Conservation (phyloP, 2,888 invertebrate species). For the Muscina levida region DNA sequence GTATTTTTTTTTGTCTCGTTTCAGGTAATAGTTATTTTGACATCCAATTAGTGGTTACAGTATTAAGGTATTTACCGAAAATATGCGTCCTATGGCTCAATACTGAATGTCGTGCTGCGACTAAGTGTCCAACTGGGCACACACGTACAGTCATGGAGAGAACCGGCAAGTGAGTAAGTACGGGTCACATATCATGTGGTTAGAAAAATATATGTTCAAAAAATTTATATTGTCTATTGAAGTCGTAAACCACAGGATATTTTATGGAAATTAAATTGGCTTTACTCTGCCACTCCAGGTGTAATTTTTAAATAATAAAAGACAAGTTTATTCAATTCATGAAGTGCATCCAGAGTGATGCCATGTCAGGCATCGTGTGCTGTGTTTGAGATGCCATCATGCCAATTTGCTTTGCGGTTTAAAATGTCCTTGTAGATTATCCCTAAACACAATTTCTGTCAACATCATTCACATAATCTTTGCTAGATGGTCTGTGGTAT, state of each 20-base stretch:
- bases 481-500: slow-evolving; percentile 43
- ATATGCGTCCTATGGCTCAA: background rate
- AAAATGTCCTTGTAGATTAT: slow-evolving; percentile 32
- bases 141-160: background rate
- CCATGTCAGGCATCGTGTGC: background rate
- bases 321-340: background rate
- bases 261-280: slow-evolving; percentile 35
- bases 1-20: slow-evolving; percentile 35
- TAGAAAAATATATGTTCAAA: slow-evolving; percentile 28
- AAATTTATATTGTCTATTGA: slow-evolving; percentile 26
- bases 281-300: slow-evolving; percentile 6
- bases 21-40: slow-evolving; percentile 48
- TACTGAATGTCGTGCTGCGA: background rate
- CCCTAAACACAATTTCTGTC: slow-evolving; percentile 26
- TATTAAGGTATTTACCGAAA: slow-evolving; percentile 11
- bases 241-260: slow-evolving; percentile 32
- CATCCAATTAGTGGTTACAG: slow-evolving; percentile 39
- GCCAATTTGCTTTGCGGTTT: slow-evolving; percentile 61
- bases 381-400: slow-evolving; percentile 32
- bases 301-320: slow-evolving; percentile 33
- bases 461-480: slow-evolving; percentile 30
- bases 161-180: slow-evolving; percentile 17
- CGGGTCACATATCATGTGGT: slow-evolving; percentile 28
- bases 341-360: background rate
- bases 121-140: background rate